Percentiles rank a stretch among this genome's conserved stretches.
Evolutionary conservation across 2,113 vertebrate species (phyloP).

Genomic region (Sinosuthora webbiana): DNA sequence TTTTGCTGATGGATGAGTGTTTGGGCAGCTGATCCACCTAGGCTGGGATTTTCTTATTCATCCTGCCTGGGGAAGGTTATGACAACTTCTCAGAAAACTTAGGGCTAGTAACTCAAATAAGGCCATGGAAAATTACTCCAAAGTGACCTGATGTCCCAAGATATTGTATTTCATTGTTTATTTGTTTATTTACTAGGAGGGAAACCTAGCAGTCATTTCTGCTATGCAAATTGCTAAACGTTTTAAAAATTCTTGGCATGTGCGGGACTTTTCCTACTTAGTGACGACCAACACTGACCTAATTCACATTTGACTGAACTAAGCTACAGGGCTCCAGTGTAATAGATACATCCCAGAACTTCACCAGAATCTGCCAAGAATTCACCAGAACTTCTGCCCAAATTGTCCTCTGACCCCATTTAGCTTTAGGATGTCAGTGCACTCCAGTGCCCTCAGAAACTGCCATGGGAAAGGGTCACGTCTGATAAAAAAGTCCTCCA

Average conservation of each 20-base stretch:
- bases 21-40: not conserved
- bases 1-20: not conserved
- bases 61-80: not conserved
- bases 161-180: slow-evolving; percentile 55
- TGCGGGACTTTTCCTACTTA: slow-evolving; percentile 33
- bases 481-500: not conserved
- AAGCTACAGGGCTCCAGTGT: not conserved
- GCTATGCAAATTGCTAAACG: slow-evolving; percentile 28
- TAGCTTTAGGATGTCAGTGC: not conserved
- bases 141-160: not conserved
- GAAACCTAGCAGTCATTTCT: slow-evolving; percentile 35
- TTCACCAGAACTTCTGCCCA: not conserved
- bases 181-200: slow-evolving; percentile 51
- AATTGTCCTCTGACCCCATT: not conserved
- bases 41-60: not conserved
- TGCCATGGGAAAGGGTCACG: not conserved
- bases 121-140: slow-evolving; percentile 19
- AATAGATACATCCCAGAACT: not conserved
- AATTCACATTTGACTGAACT: not conserved
- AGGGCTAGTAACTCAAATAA: not conserved
- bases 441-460: not conserved
- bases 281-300: not conserved
- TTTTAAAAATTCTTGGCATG: slow-evolving; percentile 33
- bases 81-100: not conserved
- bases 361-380: not conserved